Base-by-base conservation (phyloP, 2,888 invertebrate genomes). In the Stenichneumon culpator region DNA sequence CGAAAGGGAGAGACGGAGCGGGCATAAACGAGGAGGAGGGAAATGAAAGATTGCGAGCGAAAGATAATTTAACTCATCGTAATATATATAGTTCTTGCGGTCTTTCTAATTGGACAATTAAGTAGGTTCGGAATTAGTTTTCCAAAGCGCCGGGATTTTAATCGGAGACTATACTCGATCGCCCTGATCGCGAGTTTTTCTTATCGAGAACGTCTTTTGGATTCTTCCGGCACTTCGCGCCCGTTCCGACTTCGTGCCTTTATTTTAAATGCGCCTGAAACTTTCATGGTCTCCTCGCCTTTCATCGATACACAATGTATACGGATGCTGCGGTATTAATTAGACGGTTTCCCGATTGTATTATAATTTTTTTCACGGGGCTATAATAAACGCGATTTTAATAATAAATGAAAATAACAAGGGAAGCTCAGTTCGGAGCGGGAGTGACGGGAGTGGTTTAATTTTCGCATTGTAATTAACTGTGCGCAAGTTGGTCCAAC, bases 41-140 rank as follows among this genome's bases (percentile, higher is more conserved):
- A 22, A 57, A 44, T 44, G 80, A 72, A 67, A 70, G 84, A 82
- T 85, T 75, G 25, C 72, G 57, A 82, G 57, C 65, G 52, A 60
- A 69, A 82, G 85, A 85, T 84, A 82, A 84, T 79, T 85, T 50
- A 75, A 73, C 70, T 85, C 70, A 72, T 75, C 72, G 67, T 67
- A 63, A 79, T 78, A 67, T 79, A 85, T 36, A 70, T 74, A 73
- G 77, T 84, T 82, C 22, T 69, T 22, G 77, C 79, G 81, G 81
- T 47, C 60, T 79, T 85, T 25, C 82, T 85, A 85, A 85, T 85
- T 85, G 82, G 85, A 75, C 82, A 85, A 85, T 85, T 82, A 79
- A 82, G 79, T 85, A 82, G 79, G 82, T 85, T 85, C 52, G 72
- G 75, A 82, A 85, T 82, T 79, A 82, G 79, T 82, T 85, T 82